phyloP scores from a whole-genome alignment of 2,888 invertebrate species.

The Tigriopus californicus region DNA sequence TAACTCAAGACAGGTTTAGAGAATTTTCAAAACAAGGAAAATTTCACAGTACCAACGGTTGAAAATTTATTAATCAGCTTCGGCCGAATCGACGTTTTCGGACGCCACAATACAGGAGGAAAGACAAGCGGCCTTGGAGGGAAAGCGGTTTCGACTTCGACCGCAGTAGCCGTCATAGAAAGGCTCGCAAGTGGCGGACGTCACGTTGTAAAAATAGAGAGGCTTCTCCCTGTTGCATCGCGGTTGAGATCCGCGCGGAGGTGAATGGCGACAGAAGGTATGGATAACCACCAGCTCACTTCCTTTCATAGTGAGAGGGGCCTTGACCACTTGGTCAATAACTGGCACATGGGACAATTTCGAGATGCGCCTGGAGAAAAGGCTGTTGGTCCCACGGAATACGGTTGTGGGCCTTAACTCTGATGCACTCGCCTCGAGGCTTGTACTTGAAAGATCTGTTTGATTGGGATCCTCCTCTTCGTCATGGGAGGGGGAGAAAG shows the following conservation, averaged over 20 bases:
- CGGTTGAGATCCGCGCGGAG: background rate
- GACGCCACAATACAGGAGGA: too few species aligned
- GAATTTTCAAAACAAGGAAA: too few species aligned
- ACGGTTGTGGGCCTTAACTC: background rate
- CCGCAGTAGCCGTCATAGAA: constrained; percentile 6
- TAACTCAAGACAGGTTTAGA: too few species aligned
- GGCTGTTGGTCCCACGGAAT: background rate
- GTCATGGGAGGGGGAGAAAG: too few species aligned
- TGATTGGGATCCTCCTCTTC: too few species aligned
- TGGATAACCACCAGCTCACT: constrained; percentile 9
- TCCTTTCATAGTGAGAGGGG: background rate
- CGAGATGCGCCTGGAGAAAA: background rate
- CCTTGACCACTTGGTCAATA: constrained; percentile 5
- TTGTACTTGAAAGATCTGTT: too few species aligned
- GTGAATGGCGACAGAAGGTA: constrained; percentile 9
- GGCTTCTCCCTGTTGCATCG: background rate
- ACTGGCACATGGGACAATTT: background rate
- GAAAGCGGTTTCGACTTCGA: background rate
- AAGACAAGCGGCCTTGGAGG: background rate
- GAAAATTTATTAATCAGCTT: too few species aligned
- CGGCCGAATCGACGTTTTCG: too few species aligned
- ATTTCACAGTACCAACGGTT: too few species aligned
- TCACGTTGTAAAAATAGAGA: constrained; percentile 7
- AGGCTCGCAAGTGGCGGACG: constrained; percentile 3
- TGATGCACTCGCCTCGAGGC: background rate